Conservation (phyloP, 1,140 invertebrate genomes). For the Pteromalus puparum region DNA sequence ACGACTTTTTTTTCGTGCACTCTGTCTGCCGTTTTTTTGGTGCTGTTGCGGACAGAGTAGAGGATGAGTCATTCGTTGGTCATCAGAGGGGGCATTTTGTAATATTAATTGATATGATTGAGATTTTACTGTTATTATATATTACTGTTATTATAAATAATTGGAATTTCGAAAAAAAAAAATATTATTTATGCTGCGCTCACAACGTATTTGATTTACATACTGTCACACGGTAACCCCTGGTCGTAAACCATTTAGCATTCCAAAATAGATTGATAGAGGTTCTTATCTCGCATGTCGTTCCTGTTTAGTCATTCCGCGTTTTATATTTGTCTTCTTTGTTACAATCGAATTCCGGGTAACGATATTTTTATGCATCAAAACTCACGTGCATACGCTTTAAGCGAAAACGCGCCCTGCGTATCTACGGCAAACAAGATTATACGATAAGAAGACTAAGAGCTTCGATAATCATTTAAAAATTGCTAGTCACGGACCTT, state of each 20-base stretch:
- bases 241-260: neutral
- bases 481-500: neutral
- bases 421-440: neutral
- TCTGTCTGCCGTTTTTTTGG: too few species aligned
- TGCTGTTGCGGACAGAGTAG: too few species aligned
- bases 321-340: neutral
- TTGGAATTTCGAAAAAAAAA: too few species aligned
- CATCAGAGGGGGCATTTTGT: too few species aligned
- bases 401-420: neutral
- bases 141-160: too few species aligned
- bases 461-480: neutral
- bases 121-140: too few species aligned
- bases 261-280: neutral
- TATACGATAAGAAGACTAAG: neutral
- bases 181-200: too few species aligned
- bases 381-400: neutral
- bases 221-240: too few species aligned
- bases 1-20: neutral
- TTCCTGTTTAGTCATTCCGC: neutral
- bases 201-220: too few species aligned
- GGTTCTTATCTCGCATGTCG: neutral
- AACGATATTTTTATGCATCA: neutral
- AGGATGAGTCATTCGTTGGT: too few species aligned
- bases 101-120: too few species aligned
- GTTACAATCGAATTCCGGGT: neutral